These are phyloP conservation scores for Mungos mungo DNA, from an alignment of 2,113 vertebrate genomes.

Conservation along the genomic window DNA sequence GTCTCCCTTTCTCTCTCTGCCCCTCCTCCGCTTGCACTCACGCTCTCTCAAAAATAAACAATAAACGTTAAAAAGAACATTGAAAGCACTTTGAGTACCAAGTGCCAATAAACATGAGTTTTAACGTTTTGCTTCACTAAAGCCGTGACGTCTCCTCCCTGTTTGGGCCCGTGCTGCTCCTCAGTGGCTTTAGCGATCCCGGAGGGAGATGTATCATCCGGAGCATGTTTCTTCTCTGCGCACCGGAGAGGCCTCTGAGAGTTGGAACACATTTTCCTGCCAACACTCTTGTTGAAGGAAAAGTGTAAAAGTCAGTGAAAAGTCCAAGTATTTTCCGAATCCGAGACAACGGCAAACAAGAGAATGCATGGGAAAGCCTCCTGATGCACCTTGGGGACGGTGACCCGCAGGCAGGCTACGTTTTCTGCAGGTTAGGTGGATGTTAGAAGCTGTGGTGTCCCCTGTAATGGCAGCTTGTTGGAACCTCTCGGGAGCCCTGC, in stretches of 20 bases:
- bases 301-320: background rate
- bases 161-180: accelerated
- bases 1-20: no score
- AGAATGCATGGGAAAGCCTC: background rate
- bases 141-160: accelerated
- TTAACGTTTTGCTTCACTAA: background rate
- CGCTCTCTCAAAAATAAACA: no score
- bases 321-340: background rate
- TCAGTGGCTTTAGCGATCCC: background rate
- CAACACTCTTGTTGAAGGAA: background rate
- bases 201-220: background rate
- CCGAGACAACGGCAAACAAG: background rate
- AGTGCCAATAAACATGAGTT: no score
- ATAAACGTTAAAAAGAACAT: no score
- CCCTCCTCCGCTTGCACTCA: no score
- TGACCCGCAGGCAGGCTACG: accelerated
- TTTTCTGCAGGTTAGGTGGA: background rate
- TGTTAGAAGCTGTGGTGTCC: accelerated
- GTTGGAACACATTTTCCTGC: background rate
- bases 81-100: background rate
- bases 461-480: accelerated
- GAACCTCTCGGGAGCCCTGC: no score
- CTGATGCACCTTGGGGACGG: background rate
- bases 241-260: accelerated
- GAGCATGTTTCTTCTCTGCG: no score